Evolutionary conservation across 2,113 vertebrate species (phyloP), one percentile per base, ranked within the genome.

Genomic region (Caranx melampygus): DNA sequence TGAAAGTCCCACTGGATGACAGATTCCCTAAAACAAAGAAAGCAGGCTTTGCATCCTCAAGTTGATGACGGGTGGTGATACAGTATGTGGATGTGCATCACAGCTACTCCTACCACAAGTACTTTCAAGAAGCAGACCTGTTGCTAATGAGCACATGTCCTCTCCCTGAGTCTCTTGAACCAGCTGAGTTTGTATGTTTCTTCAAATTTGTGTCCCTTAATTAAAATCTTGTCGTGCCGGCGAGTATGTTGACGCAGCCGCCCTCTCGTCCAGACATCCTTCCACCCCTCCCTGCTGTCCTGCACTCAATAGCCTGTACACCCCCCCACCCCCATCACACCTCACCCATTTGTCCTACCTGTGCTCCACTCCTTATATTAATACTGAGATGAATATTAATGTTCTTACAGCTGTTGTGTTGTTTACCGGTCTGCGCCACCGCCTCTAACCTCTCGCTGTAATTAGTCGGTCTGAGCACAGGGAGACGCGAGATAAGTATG

Each of bases 331-430:
- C 40, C 6, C 2, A 26, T 26, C 26, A 26, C 40, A 33, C 66
- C 33, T 20, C 66, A 7, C 58, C 67, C 3, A 12, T 78, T 66
- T 55, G 21, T 81, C 34, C 71, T 78, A 80, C 78, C 72, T 63
- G 64, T 12, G 59, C 58, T 37, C 14, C 78, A 74, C 78, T 85
- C 66, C 79, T 62, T 71, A 77, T 86, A 87, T 83, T 81, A 88
- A 87, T 68, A 79, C 79, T 26, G 51, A 26, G 66, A 88, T 92
- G 68, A 91, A 90, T 94, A 91, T 92, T 88, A 78, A 91, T 88
- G 87, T 75, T 66, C 80, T 59, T 91, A 84, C 78, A 89, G 77
- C 85, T 86, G 79, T 81, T 89, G 79, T 71, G 71, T 80, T 92
- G 89, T 93, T 92, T 90, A 85, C 82, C 9, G 11, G 78, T 57